These are phyloP conservation scores for Caenorhabditis zanzibari DNA, from an alignment of 2,888 invertebrate species.

Conservation along the genomic window DNA sequence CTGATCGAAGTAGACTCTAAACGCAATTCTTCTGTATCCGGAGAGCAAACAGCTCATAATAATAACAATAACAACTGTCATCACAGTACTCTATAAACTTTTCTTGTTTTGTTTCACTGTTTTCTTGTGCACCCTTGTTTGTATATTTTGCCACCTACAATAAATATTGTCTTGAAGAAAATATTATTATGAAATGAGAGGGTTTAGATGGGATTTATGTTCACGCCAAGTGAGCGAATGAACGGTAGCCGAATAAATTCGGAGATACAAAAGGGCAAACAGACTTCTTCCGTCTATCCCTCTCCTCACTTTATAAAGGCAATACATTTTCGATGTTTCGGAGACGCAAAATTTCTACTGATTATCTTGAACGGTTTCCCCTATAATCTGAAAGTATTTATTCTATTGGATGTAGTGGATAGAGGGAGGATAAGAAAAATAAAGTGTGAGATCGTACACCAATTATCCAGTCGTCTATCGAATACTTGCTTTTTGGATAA, in stretches of 20 bases:
- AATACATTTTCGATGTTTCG: conserved; percentile 3
- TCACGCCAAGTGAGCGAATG: conserved; percentile 35
- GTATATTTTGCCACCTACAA: conserved; percentile 61
- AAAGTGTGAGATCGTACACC: conserved; percentile 29
- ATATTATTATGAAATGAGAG: not conserved
- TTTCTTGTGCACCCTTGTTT: conserved; percentile 38
- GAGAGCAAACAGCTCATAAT: conserved; percentile 42
- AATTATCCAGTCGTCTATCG: conserved; percentile 46
- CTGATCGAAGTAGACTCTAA: conserved; percentile 79
- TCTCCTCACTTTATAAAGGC: conserved; percentile 30
- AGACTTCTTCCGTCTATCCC: not conserved
- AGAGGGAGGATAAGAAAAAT: not conserved
- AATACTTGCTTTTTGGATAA: conserved; percentile 46
- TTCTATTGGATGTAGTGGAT: not conserved
- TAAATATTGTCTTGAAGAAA: conserved; percentile 45
- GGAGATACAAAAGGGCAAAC: conserved; percentile 59
- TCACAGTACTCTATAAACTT: conserved; percentile 51
- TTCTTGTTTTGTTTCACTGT: not conserved
- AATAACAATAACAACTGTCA: conserved; percentile 39
- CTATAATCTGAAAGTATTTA: conserved; percentile 2
- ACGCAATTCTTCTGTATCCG: conserved; percentile 74
- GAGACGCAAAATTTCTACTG: not conserved
- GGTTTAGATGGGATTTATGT: conserved; percentile 17
- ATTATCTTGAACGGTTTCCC: not conserved
- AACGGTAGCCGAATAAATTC: conserved; percentile 49